A percentile compares a stretch with the other conserved stretches of the same genome.
phyloP scores from a whole-genome alignment of 2,113 vertebrate genomes.

The Vidua chalybeata region DNA sequence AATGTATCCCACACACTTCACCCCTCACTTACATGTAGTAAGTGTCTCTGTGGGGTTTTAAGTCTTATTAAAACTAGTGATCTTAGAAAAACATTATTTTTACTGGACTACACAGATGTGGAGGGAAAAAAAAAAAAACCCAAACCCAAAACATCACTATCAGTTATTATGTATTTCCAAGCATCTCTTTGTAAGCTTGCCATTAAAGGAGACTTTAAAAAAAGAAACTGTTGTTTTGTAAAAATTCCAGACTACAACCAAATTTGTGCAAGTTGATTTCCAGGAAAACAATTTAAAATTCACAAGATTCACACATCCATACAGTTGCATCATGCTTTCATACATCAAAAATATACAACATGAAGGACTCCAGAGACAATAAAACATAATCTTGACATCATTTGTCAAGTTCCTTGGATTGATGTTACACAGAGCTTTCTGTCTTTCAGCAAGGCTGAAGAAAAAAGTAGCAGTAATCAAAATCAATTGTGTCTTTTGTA shows the following conservation, averaged over 20 bases:
- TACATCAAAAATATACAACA: not conserved
- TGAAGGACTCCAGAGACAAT: not conserved
- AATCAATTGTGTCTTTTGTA: not conserved
- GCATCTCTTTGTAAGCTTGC: not conserved
- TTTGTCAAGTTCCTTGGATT: not conserved
- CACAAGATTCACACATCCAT: not conserved
- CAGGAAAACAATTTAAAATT: not conserved
- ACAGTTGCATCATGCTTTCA: not conserved
- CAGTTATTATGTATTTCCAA: not conserved
- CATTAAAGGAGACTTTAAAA: not conserved
- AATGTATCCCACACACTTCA: not conserved
- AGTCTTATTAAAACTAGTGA: not conserved
- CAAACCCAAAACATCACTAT: not conserved
- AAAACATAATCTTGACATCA: not conserved
- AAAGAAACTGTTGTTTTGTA: not conserved
- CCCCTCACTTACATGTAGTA: not conserved
- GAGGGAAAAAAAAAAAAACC: fast-evolving
- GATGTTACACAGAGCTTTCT: not conserved
- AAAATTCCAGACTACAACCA: not conserved
- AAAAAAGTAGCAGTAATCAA: not conserved
- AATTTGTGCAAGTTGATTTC: not conserved
- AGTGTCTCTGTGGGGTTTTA: not conserved
- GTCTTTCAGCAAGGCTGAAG: not conserved
- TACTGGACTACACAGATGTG: not conserved
- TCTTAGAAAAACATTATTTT: not conserved